These are phyloP conservation scores for Corticium candelabrum DNA, from an alignment of 37 sponge, comb jelly and placozoan genomes.

Conservation along the genomic window DNA sequence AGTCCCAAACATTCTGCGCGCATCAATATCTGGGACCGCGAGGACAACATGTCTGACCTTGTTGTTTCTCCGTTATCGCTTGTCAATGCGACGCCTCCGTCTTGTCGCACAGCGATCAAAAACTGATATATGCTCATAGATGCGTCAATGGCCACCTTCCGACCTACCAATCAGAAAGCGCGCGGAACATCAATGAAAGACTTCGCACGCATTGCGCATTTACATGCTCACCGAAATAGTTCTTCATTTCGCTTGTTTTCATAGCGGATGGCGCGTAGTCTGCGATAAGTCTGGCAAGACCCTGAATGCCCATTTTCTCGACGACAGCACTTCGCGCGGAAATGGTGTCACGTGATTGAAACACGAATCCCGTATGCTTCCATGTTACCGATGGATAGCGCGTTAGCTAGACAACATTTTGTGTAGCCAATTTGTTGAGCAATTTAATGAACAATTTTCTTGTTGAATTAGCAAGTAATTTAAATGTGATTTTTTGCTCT, in stretches of 20 bases:
- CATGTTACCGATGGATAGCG: too few species aligned
- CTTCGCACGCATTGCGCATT: too few species aligned
- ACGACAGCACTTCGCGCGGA: too few species aligned
- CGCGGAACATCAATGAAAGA: neutral
- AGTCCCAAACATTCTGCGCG: too few species aligned
- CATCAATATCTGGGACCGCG: too few species aligned
- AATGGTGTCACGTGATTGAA: too few species aligned
- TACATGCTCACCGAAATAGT: conserved; percentile 62
- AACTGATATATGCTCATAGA: conserved; percentile 99
- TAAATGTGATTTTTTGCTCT: too few species aligned
- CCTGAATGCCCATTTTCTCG: conserved; percentile 84
- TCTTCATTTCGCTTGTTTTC: conserved; percentile 85
- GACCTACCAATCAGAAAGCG: conserved; percentile 34
- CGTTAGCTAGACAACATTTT: too few species aligned
- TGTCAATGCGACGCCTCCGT: conserved; percentile 66
- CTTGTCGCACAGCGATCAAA: conserved; percentile 86
- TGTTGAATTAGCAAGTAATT: too few species aligned
- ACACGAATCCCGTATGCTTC: too few species aligned
- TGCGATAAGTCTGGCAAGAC: conserved; percentile 75
- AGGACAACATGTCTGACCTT: conserved; percentile 27
- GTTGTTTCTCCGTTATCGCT: conserved; percentile 85
- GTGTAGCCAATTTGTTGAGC: too few species aligned
- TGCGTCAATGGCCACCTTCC: conserved; percentile 97
- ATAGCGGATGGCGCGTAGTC: conserved; percentile 90
- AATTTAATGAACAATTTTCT: too few species aligned